These are phyloP conservation scores for Montifringilla adamsi DNA, from an alignment of 2,113 vertebrate species.

Conservation along the genomic window DNA sequence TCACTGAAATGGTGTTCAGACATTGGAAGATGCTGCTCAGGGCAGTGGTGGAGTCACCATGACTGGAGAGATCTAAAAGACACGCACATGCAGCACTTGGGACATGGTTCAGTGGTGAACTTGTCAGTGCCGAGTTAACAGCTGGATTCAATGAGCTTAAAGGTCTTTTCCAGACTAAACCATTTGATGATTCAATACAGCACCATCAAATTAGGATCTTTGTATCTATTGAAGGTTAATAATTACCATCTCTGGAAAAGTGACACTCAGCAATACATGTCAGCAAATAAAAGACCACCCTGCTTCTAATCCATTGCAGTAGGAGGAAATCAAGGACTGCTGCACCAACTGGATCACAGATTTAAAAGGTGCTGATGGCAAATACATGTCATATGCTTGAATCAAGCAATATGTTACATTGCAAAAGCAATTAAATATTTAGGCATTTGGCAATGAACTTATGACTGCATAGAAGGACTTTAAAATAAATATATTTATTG, in stretches of 20 bases:
- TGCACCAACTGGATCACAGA: neutral
- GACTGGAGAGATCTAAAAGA: neutral
- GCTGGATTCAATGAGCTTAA: neutral
- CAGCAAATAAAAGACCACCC: neutral
- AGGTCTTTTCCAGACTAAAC: neutral
- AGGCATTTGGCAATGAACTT: neutral
- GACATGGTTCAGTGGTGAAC: neutral
- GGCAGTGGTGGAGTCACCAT: neutral
- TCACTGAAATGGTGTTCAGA: neutral
- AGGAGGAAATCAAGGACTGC: neutral
- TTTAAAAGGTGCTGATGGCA: neutral
- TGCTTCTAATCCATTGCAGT: neutral
- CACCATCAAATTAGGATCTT: neutral
- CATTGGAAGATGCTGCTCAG: neutral
- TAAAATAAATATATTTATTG: neutral
- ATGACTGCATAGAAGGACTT: neutral
- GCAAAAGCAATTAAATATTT: neutral
- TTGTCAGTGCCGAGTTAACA: neutral
- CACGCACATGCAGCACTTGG: rapidly evolving
- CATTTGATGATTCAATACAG: neutral
- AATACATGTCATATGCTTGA: neutral
- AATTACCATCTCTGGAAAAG: neutral
- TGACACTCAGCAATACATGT: neutral
- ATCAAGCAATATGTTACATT: neutral
- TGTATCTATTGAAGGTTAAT: neutral